Evolutionary conservation across 2,888 invertebrate species (phyloP), one percentile per base, ranked within the genome.

Genomic region (Strigamia maritima): DNA sequence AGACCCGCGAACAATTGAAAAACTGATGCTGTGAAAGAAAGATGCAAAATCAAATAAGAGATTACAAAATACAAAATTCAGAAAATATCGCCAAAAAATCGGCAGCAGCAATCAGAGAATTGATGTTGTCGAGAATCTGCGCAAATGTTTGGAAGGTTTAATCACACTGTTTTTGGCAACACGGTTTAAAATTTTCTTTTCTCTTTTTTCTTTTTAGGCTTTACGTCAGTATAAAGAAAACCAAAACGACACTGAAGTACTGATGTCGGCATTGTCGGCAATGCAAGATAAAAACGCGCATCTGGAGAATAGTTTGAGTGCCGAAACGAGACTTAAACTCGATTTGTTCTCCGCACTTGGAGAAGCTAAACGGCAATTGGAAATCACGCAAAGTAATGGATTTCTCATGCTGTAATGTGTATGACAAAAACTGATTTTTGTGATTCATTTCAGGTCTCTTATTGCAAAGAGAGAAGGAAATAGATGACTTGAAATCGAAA

Each of bases 291-390:
- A 96, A 86, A 95, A 95, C 85, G 87, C 91, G 84, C 95, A 96
- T 86, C 90, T 98, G 83, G 97, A 98, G 88, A 93, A 93, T 85
- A 94, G 94, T 85, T 90, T 99, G 83, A 95, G 95, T 81, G 95
- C 97, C 76, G 98, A 99, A 89, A 99, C 97, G 83, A 91, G 97
- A 84, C 93, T 98, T 87, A 99, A 99, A 89, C 91, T 98, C 84
- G 98, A 99, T 89, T 91, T 99, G 85, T 97, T 98, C 88, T 95
- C 96, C 82, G 98, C 98, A 82, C 91, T 98, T 78, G 97, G 97
- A 49, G 97, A 96, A 86, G 96, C 95, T 82, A 96, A 96, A 87
- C 90, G 96, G 79, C 93, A 94, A 86, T 89, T 96, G 84, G 93
- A 93, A 87, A 92, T 94, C 85, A 91, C 92, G 87, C 94, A 94